phyloP scores from a whole-genome alignment of 2,113 vertebrate genomes.

The Chaetodon auriga region DNA sequence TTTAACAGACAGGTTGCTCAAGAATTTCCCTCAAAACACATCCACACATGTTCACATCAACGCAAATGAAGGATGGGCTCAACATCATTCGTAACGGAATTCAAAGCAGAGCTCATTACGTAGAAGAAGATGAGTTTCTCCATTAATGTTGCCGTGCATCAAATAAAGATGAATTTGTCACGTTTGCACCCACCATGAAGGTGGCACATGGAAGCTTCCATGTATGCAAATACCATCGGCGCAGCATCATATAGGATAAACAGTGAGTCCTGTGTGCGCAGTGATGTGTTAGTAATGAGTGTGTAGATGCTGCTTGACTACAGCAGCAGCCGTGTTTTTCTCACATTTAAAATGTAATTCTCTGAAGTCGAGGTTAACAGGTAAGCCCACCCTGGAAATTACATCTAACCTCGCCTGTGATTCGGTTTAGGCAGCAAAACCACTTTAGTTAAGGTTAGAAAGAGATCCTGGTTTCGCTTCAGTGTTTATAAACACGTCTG shows the following conservation, averaged over 20 bases:
- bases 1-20: conserved; percentile 46
- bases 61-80: conserved; percentile 22
- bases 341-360: neutral
- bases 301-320: neutral
- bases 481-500: neutral
- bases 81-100: conserved; percentile 12
- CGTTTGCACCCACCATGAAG: neutral
- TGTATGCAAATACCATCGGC: conserved; percentile 12
- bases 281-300: neutral
- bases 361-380: neutral
- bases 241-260: conserved; percentile 1
- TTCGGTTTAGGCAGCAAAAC: neutral
- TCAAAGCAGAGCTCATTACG: conserved; percentile 20
- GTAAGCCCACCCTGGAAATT: neutral
- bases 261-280: neutral
- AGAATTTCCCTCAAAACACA: conserved; percentile 14
- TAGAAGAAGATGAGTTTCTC: conserved; percentile 9
- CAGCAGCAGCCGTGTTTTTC: neutral
- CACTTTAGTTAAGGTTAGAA: neutral
- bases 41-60: conserved; percentile 16
- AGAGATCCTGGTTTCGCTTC: neutral
- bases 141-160: neutral
- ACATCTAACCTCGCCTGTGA: neutral
- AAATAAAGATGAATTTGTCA: conserved; percentile 15
- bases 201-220: neutral